phyloP scores from a whole-genome alignment of 2,113 vertebrate species.

The human (Homo sapiens) region GRCh38 chr1:59302001-59302500 shows the following conservation, averaged over 20 bases:
- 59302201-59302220: background rate
- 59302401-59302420: too few relatives aligned
- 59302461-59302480: too few relatives aligned
- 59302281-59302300: background rate
- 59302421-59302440: too few relatives aligned
- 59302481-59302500: too few relatives aligned
- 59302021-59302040: background rate
- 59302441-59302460: too few relatives aligned
- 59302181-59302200: conserved; percentile 35
- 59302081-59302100: background rate
- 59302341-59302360: conserved; percentile 6
- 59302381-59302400: too few relatives aligned
- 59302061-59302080: background rate
- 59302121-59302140: background rate
- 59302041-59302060: background rate
- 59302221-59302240: conserved; percentile 40
- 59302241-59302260: background rate
- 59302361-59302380: background rate
- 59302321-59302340: background rate
- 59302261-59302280: background rate
- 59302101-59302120: background rate
- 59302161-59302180: background rate
- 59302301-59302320: background rate
- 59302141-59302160: background rate
- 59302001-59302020: too few relatives aligned